Conservation (phyloP, 2,797 vertebrate species). For the Neosilurus mollespiculum region DNA sequence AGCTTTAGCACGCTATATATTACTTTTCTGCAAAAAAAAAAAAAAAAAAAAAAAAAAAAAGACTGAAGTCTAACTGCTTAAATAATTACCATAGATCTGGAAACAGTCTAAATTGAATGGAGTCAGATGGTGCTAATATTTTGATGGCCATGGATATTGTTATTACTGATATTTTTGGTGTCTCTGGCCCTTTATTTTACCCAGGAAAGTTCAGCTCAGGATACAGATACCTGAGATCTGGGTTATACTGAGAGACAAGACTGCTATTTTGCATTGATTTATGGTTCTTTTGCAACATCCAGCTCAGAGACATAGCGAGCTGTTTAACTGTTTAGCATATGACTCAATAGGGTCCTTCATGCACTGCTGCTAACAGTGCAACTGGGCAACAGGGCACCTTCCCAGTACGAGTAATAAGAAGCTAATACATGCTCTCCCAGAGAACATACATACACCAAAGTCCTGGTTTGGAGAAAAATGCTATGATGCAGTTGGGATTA, state of each 20-base stretch:
- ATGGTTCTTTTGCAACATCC: conserved; percentile 47
- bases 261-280: conserved; percentile 58
- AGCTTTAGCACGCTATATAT: conserved; percentile 37
- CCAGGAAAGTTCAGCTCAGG: conserved; percentile 65
- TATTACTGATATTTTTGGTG: conserved; percentile 57
- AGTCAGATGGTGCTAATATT: conserved; percentile 61
- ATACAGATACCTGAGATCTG: conserved; percentile 62
- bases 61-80: conserved; percentile 8
- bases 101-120: conserved; percentile 62
- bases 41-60: conserved; percentile 23
- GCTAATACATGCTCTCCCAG: conserved; percentile 54
- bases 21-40: conserved; percentile 13
- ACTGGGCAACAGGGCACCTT: conserved; percentile 57
- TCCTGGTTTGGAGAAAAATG: conserved; percentile 62
- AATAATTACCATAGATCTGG: conserved; percentile 55
- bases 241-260: conserved; percentile 43
- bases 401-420: conserved; percentile 53
- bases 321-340: conserved; percentile 66
- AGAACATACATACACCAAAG: conserved; percentile 42
- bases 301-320: conserved; percentile 60
- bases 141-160: conserved; percentile 67
- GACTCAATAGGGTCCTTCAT: conserved; percentile 57
- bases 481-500: conserved; percentile 63
- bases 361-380: conserved; percentile 45
- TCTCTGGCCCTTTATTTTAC: conserved; percentile 51